phyloP scores from a whole-genome alignment of 2,888 invertebrate species.

The Oeneis ivallda region DNA sequence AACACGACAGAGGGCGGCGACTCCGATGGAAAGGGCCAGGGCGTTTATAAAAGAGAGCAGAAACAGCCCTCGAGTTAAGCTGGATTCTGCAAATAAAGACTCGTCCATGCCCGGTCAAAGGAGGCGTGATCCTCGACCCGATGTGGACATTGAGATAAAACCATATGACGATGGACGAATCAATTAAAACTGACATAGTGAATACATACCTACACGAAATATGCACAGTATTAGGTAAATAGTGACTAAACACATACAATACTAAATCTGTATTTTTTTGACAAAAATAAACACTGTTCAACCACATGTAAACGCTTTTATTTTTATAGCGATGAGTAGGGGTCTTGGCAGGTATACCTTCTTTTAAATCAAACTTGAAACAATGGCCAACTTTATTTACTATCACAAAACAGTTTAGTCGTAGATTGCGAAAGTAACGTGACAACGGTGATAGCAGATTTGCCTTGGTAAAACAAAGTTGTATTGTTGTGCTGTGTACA shows the following conservation, averaged over 20 bases:
- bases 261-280: not conserved
- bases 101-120: conserved; percentile 44
- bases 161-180: conserved; percentile 28
- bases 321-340: no score
- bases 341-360: no score
- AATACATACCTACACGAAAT: not conserved
- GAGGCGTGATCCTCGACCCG: conserved; percentile 45
- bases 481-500: no score
- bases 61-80: not conserved
- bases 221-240: not conserved
- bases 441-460: no score
- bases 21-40: conserved; percentile 1
- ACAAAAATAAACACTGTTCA: conserved; percentile 2
- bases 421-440: no score
- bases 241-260: not conserved
- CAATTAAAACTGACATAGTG: not conserved
- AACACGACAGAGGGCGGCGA: conserved; percentile 38
- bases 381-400: no score
- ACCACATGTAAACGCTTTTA: not conserved
- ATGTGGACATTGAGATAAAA: conserved; percentile 40
- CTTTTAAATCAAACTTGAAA: no score
- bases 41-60: conserved; percentile 17
- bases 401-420: no score
- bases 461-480: no score
- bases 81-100: conserved; percentile 35